Percentiles rank a stretch among this genome's conserved stretches.
These are phyloP conservation scores for Drosophila parabipectinata DNA, from an alignment of 1,140 invertebrate genomes.

Conservation along the genomic window DNA sequence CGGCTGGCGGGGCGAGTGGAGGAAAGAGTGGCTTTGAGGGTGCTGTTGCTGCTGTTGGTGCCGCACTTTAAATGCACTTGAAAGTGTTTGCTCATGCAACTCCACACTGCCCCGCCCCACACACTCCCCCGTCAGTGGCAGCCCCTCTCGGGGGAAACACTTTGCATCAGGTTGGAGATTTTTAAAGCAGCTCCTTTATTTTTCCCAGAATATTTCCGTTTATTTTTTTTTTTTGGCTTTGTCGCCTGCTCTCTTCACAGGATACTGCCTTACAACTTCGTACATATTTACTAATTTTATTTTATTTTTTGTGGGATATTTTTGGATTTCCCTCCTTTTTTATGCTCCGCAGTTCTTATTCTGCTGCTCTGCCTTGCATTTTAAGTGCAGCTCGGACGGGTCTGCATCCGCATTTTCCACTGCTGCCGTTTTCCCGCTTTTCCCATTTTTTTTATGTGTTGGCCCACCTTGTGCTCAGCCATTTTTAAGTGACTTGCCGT, in stretches of 20 bases:
- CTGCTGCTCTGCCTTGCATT: conserved; percentile 47
- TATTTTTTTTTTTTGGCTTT: not conserved
- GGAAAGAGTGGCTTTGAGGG: conserved; percentile 22
- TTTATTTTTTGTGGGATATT: conserved; percentile 1
- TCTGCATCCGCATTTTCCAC: conserved; percentile 27
- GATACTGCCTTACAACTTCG: not conserved
- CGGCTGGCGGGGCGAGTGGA: conserved; percentile 29
- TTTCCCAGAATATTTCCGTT: not conserved
- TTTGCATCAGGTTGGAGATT: conserved; percentile 38
- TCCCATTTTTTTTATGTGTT: conserved; percentile 8
- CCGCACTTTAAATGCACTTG: conserved; percentile 79
- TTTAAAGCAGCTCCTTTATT: conserved; percentile 24
- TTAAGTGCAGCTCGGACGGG: conserved; percentile 73
- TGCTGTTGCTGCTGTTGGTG: conserved; percentile 64
- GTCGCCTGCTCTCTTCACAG: not conserved
- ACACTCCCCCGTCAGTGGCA: conserved; percentile 19
- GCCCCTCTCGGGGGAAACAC: conserved; percentile 17
- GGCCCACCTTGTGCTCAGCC: conserved; percentile 58
- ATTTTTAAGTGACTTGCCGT: conserved; percentile 80
- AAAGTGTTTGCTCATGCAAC: conserved; percentile 77
- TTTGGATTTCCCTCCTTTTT: not conserved
- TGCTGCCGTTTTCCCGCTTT: conserved; percentile 10
- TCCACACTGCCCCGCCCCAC: conserved; percentile 28
- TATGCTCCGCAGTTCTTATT: conserved; percentile 8
- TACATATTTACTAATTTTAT: conserved; percentile 17